Evolutionary conservation across 2,797 vertebrate species (phyloP).

Genomic region (Lycodopsis pacificus): DNA sequence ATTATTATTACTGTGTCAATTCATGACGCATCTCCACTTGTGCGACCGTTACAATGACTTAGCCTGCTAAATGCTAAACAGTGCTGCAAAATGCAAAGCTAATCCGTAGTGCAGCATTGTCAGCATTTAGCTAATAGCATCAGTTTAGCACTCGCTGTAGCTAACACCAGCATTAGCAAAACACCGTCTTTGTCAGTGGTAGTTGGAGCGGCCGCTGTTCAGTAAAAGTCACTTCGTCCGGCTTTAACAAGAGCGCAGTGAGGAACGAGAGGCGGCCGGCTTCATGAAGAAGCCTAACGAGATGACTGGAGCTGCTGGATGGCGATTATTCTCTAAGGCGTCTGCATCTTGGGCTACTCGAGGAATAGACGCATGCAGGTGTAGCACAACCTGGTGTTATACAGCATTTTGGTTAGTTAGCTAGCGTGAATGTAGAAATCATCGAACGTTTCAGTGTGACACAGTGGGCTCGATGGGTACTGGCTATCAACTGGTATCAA

Average conservation of each 20-base stretch:
- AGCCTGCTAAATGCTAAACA: not conserved
- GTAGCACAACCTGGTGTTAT: slow-evolving; percentile 16
- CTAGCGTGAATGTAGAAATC: slow-evolving; percentile 31
- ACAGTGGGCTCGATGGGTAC: not conserved
- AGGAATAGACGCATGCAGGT: not conserved
- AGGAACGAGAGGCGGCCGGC: not conserved
- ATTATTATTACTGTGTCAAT: not conserved
- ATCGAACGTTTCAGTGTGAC: slow-evolving; percentile 6
- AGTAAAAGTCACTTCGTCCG: not conserved
- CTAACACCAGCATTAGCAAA: not conserved
- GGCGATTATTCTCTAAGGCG: slow-evolving; percentile 41
- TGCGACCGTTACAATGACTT: not conserved
- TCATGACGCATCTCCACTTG: not conserved
- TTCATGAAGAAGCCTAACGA: not conserved
- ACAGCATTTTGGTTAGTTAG: slow-evolving; percentile 58
- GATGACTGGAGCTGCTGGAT: not conserved
- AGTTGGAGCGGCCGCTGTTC: not conserved
- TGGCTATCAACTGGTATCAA: not conserved
- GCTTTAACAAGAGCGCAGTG: slow-evolving; percentile 6
- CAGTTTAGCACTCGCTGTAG: not conserved
- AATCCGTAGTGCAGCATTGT: not conserved
- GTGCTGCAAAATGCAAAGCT: not conserved
- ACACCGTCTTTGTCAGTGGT: not conserved
- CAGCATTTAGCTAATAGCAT: not conserved
- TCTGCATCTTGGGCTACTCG: slow-evolving; percentile 30